Evolutionary conservation across 2,113 vertebrate species (phyloP).

Genomic region (Cololabis saira): DNA sequence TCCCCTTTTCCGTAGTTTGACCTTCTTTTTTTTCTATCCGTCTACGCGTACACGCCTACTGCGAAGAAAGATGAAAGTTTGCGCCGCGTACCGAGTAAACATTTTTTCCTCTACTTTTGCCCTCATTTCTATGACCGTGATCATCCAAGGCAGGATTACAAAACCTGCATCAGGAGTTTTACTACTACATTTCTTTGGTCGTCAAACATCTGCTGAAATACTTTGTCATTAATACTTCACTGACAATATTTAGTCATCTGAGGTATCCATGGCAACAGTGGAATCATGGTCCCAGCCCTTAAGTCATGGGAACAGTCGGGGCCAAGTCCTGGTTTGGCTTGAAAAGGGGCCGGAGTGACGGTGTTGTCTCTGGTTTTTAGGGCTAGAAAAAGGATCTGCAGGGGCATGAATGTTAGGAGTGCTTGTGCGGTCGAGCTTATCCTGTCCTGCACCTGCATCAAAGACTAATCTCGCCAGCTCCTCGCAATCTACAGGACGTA

Average conservation of each 20-base stretch:
- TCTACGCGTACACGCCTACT: no score
- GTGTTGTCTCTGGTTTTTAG: slow-evolving; percentile 61
- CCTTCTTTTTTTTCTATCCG: no score
- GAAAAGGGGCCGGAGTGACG: slow-evolving; percentile 55
- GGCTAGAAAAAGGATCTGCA: slow-evolving; percentile 37
- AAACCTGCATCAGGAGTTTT: slow-evolving; percentile 51
- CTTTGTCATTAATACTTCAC: slow-evolving; percentile 68
- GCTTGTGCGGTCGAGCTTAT: slow-evolving; percentile 49
- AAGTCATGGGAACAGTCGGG: slow-evolving; percentile 69
- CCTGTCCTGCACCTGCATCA: slow-evolving; percentile 62
- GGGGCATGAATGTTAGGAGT: slow-evolving; percentile 11
- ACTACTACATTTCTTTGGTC: slow-evolving; percentile 56
- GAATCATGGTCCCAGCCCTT: slow-evolving; percentile 67
- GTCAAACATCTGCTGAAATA: slow-evolving; percentile 66
- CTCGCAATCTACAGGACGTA: slow-evolving; percentile 9
- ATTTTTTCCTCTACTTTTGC: slow-evolving; percentile 31
- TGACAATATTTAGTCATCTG: slow-evolving; percentile 75
- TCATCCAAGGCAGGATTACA: slow-evolving; percentile 49
- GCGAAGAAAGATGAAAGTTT: slow-evolving; percentile 8
- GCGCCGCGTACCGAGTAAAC: slow-evolving; percentile 1
- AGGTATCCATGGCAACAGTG: slow-evolving; percentile 66
- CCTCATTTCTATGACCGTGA: slow-evolving; percentile 35
- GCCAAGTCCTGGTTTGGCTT: slow-evolving; percentile 71
- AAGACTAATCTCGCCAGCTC: slow-evolving; percentile 28
- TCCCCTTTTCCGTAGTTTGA: no score